These are phyloP conservation scores for Danio aesculapii DNA, from an alignment of 2,797 vertebrate genomes.

Conservation along the genomic window DNA sequence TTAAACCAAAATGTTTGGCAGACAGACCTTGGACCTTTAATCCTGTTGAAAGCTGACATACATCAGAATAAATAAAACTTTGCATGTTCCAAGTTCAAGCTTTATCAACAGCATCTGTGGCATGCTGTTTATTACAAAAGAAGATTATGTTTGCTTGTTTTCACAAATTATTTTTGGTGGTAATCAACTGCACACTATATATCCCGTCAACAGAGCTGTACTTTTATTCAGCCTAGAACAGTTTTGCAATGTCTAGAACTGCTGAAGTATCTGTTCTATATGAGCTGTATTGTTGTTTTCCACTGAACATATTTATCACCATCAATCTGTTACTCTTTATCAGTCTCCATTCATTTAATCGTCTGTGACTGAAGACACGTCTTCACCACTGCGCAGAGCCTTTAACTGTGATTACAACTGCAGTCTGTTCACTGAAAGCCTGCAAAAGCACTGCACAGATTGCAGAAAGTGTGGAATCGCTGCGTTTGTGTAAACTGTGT, in stretches of 20 bases:
- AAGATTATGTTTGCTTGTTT: background rate
- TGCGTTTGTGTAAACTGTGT: constrained; percentile 11
- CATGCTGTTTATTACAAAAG: constrained; percentile 9
- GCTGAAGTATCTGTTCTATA: background rate
- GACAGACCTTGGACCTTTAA: background rate
- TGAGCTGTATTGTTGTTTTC: background rate
- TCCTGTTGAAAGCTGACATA: constrained; percentile 4
- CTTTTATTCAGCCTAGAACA: background rate
- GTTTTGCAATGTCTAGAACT: background rate
- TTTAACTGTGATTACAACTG: background rate
- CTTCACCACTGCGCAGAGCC: background rate
- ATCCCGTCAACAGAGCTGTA: background rate
- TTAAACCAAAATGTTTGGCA: constrained; percentile 21
- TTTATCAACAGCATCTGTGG: background rate
- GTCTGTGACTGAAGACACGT: constrained; percentile 26
- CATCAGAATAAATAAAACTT: constrained; percentile 19
- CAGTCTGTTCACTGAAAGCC: constrained; percentile 26
- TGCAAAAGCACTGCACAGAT: constrained; percentile 10
- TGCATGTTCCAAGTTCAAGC: constrained; percentile 10
- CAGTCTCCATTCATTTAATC: constrained; percentile 36
- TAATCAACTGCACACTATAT: background rate
- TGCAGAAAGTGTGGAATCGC: constrained; percentile 23
- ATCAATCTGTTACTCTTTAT: constrained; percentile 25
- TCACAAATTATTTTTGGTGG: constrained; percentile 1
- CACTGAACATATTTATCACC: background rate